Evolutionary conservation across 2,113 vertebrate genomes (phyloP), one percentile per base, ranked within the genome.

Genomic region (Piaya cayana): DNA sequence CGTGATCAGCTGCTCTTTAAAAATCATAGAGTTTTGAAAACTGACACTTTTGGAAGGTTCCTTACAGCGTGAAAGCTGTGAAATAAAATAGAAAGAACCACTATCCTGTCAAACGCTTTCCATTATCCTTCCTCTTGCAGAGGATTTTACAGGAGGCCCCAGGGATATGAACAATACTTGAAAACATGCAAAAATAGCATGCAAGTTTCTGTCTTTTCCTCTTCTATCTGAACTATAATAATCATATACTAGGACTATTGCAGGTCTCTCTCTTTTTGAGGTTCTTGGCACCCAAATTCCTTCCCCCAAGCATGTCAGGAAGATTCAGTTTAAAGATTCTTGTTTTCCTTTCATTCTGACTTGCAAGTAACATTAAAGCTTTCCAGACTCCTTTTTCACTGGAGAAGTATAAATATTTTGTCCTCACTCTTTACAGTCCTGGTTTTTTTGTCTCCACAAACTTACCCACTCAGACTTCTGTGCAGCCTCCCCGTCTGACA

Each of bases 291-390:
- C 22, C 34, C 55, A 63, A 68, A 26, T 90, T 95, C 45, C 59
- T 90, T 77, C 18, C 36, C 63, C 11, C 34, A 79, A 83, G 55
- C 52, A 47, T 9, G 26, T 20, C 56, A 34, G 30, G 83, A 94
- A 59, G 4, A 25, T 14, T 77, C 4, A 1, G 2, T 68, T 83
- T 76, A 71, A 85, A 94, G 30, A 11, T 69, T 79, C 70, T 82
- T 83, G 9, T 14, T 77, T 87, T 87, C 36, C 65, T 94, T 90
- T 94, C 47, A 76, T 92, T 92, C 42, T 80, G 59, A 65, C 17
- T 90, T 90, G 59, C 39, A 94, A 82, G 52, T 37, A 74, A 70
- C 42, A 80, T 74, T 37, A 90, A 83, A 95, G 75, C 30, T 65
- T 86, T 86, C 30, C 70, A 82, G 90, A 50, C 14, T 62, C 27